Conservation (phyloP, 1,140 invertebrate genomes). For the Akabosia matsudoensis region DNA sequence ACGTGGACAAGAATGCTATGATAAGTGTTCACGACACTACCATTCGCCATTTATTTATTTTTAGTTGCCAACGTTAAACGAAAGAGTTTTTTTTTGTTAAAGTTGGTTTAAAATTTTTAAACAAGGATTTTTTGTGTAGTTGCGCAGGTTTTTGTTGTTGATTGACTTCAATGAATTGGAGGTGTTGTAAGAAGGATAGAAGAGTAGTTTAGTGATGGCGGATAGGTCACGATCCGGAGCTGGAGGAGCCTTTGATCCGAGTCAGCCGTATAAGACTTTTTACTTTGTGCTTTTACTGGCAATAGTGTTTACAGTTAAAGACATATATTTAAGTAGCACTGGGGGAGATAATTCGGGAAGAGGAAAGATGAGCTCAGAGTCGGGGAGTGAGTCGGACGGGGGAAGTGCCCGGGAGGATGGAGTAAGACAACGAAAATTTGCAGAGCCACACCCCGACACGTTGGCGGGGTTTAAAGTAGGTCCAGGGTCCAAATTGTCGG, state of each 20-base stretch:
- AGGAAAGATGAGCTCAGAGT: not conserved
- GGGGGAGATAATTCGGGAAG: not conserved
- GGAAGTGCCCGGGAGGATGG: too few species aligned
- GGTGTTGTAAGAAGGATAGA: too few species aligned
- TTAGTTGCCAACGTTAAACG: too few species aligned
- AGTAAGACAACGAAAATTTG: not conserved
- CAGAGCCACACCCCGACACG: conserved; percentile 41
- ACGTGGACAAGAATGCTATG: too few species aligned
- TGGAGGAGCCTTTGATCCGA: conserved; percentile 10
- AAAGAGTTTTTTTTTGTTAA: too few species aligned
- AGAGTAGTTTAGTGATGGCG: conserved; percentile 4
- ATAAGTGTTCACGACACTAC: too few species aligned
- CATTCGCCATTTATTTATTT: too few species aligned
- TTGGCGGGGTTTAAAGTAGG: too few species aligned
- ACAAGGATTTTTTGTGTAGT: too few species aligned
- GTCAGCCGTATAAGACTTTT: conserved; percentile 22
- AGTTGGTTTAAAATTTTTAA: too few species aligned
- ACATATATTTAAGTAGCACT: conserved; percentile 26
- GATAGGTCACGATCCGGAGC: not conserved
- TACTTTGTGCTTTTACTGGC: conserved; percentile 39
- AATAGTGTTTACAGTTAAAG: conserved; percentile 33
- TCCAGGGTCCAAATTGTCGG: conserved; percentile 51
- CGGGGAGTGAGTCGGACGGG: not conserved
- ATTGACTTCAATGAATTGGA: not conserved
- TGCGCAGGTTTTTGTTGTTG: too few species aligned